Percentiles rank a stretch among this genome's conserved stretches.
Conservation (phyloP, 2,888 invertebrate species). For the Octodonta nipae region DNA sequence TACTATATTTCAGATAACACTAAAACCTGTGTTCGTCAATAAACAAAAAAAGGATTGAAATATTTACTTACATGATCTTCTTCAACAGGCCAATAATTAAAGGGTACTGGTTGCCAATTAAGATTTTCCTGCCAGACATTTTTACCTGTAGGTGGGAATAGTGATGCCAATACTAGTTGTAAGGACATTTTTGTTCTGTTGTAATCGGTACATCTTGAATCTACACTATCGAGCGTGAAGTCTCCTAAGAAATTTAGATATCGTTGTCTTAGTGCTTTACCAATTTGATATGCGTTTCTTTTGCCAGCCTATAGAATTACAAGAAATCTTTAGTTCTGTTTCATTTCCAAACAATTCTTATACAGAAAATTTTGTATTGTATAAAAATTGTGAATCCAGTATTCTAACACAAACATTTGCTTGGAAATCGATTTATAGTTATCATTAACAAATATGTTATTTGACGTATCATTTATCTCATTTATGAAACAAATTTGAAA, state of each 20-base stretch:
- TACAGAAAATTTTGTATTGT: too few relatives aligned
- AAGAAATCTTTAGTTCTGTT: too few relatives aligned
- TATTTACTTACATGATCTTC: conserved; percentile 20
- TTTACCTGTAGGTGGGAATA: conserved; percentile 47
- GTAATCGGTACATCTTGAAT: conserved; percentile 54
- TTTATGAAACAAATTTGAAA: too few relatives aligned
- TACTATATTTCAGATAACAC: too few relatives aligned
- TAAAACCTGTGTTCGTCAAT: too few relatives aligned
- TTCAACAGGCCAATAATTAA: conserved; percentile 17
- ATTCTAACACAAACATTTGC: too few relatives aligned
- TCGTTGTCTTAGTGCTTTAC: conserved; percentile 46
- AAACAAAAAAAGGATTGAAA: too few relatives aligned
- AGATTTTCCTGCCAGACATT: conserved; percentile 41
- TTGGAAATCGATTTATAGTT: too few relatives aligned
- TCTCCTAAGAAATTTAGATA: conserved; percentile 49
- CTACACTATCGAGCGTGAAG: conserved; percentile 42
- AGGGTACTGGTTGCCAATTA: conserved; percentile 26
- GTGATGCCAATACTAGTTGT: conserved; percentile 50
- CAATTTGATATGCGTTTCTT: conserved; percentile 41
- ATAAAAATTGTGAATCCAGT: too few relatives aligned
- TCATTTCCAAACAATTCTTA: too few relatives aligned
- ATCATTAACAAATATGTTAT: too few relatives aligned
- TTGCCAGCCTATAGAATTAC: conserved; percentile 29
- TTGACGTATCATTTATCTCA: too few relatives aligned
- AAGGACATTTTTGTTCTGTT: conserved; percentile 61